Conservation (phyloP, 1,140 invertebrate species). For the Camponotus vicinus region DNA sequence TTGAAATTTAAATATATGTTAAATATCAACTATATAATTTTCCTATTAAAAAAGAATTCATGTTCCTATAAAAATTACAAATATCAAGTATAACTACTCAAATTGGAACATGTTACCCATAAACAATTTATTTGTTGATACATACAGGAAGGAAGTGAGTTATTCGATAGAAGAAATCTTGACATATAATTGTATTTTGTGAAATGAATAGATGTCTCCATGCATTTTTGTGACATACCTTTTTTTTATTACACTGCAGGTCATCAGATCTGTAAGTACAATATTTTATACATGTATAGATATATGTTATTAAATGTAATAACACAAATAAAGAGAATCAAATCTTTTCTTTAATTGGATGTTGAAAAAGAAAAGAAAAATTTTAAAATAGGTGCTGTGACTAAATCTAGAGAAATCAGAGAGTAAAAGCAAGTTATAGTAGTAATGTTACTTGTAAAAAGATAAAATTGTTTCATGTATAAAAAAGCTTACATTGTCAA, state of each 20-base stretch:
- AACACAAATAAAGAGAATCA: background rate
- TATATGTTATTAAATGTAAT: too few relatives aligned
- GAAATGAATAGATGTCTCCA: conserved; percentile 68
- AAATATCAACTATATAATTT: conserved; percentile 39
- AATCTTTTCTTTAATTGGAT: background rate
- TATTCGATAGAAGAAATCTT: conserved; percentile 66
- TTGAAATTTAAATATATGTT: background rate
- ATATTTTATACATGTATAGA: background rate
- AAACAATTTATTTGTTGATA: conserved; percentile 79
- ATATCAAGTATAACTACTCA: conserved; percentile 45
- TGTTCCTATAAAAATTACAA: conserved; percentile 53
- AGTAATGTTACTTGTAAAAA: background rate
- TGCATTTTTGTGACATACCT: conserved; percentile 58
- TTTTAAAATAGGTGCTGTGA: too few relatives aligned
- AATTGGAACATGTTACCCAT: conserved; percentile 69
- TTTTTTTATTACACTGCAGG: conserved; percentile 69
- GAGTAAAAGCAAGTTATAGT: background rate
- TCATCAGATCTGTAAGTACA: conserved; percentile 81
- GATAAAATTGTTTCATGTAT: background rate
- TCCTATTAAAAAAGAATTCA: conserved; percentile 3
- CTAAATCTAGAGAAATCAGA: background rate
- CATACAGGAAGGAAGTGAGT: conserved; percentile 73
- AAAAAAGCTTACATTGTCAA: conserved; percentile 88
- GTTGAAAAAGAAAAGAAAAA: background rate
- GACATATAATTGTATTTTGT: conserved; percentile 58